Evolutionary conservation across 2,888 invertebrate genomes (phyloP), one percentile per base, ranked within the genome.

Genomic region (Lasioglossum lativentre): DNA sequence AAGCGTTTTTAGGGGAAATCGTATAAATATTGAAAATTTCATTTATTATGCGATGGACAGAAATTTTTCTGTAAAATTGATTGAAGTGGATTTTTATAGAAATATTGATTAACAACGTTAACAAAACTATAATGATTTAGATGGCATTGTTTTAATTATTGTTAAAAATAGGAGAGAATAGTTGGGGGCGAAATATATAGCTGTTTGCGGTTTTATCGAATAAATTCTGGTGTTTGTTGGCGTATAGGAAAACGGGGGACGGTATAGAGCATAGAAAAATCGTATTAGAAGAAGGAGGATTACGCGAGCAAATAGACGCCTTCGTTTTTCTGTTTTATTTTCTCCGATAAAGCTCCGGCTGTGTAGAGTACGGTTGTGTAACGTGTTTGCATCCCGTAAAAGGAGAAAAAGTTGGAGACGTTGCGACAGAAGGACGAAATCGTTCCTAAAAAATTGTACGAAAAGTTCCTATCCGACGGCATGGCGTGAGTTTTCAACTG

Each of bases 361-460:
- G n/a, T 23, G 63, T 16, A 34, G 8, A n/a, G 34, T 27, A 45
- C 63, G 30, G 30, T 59, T 16, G 30, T 74, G 59, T 40, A 34
- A 38, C 66, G 66, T 19, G 38, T 52, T 52, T 30, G 47, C 27
- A 14, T 40, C 66, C 10, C 30, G 8, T 40, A 19, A 40, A 40
- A 74, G 47, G 66, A 74, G 75, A 45, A 72, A 83, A 83, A 83
- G 71, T 83, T 66, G 10, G 34, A 5, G 63, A 38, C 47, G 16
- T 23, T 52, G 71, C 45, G 75, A 66, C 59, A 40, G 16, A 1
- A 16, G 52, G 56, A 34, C 27, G 75, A 72, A 75, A 83, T 80
- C 72, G 81, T 30, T 40, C 47, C 63, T 80, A 77, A 83, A 82
- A 83, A 81, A 81, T 81, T 72, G 40, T 52, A 66, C n/a, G 23